phyloP scores from a whole-genome alignment of 2,888 invertebrate species.

The Branchipolynoe longqiensis region DNA sequence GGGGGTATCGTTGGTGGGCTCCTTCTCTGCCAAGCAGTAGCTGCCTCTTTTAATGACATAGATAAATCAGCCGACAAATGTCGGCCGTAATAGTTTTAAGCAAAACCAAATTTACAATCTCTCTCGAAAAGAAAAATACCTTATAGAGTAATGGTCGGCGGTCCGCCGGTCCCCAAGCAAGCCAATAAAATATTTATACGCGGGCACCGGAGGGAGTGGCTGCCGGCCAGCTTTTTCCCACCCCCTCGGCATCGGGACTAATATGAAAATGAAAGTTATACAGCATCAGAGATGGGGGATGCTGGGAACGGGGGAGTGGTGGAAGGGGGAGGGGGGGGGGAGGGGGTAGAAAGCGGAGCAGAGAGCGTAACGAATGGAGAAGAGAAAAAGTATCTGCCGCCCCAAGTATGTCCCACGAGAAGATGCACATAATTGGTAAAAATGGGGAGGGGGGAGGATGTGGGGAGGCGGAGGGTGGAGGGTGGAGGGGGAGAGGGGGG shows the following conservation, averaged over 20 bases:
- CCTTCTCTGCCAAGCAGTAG: too few species aligned
- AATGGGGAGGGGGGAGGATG: constrained; percentile 37
- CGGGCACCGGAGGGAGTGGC: constrained; percentile 1
- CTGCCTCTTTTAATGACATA: constrained; percentile 50
- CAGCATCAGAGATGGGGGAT: not conserved
- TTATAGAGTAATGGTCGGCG: constrained; percentile 26
- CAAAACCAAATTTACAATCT: constrained; percentile 49
- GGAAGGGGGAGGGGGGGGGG: too few species aligned
- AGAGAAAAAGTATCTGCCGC: not conserved
- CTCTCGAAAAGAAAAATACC: constrained; percentile 45
- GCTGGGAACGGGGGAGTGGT: too few species aligned
- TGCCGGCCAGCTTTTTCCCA: too few species aligned
- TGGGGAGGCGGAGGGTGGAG: constrained; percentile 7
- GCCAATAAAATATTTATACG: constrained; percentile 49
- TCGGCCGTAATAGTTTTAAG: constrained; percentile 43
- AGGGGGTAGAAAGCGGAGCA: too few species aligned
- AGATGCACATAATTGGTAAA: constrained; percentile 43
- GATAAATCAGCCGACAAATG: constrained; percentile 49
- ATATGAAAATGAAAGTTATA: constrained; percentile 55
- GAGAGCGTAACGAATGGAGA: constrained; percentile 28
- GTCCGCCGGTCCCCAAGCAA: constrained; percentile 20
- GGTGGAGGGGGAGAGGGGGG: not conserved
- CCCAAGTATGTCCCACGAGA: constrained; percentile 19
- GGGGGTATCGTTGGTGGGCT: too few species aligned
- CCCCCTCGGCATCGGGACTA: constrained; percentile 35